A percentile compares a stretch with the other conserved stretches of the same genome.
Evolutionary conservation across 1,140 invertebrate species (phyloP).

Genomic region (Stegodyphus mimosarum): DNA sequence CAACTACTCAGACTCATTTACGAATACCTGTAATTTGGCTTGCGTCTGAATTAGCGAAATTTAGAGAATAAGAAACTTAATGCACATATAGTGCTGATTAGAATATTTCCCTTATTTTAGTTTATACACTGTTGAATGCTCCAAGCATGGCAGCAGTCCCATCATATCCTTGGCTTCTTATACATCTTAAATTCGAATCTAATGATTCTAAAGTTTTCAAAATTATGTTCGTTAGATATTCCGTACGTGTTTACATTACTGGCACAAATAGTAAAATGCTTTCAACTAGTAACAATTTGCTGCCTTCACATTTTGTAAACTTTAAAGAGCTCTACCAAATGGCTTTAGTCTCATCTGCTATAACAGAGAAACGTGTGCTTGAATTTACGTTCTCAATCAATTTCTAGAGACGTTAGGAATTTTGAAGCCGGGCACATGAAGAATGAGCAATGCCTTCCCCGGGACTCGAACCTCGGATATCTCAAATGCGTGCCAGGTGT

Average conservation of each 20-base stretch:
- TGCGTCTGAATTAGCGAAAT: too few species aligned
- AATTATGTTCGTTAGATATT: constrained; percentile 10
- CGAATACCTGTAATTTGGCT: neutral
- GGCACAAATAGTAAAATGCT: neutral
- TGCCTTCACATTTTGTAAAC: neutral
- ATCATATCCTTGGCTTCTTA: constrained; percentile 64
- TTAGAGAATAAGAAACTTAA: constrained; percentile 51
- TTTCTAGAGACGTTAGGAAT: too few species aligned
- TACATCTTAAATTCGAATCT: constrained; percentile 6
- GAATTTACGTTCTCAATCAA: neutral
- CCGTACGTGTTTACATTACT: neutral
- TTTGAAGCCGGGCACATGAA: too few species aligned
- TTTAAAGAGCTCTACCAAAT: constrained; percentile 18
- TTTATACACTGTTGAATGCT: constrained; percentile 59
- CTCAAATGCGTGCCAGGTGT: too few species aligned
- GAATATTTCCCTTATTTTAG: constrained; percentile 17
- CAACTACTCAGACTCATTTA: neutral
- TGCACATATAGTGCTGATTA: constrained; percentile 46
- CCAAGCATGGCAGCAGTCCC: constrained; percentile 63
- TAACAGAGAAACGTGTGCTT: neutral
- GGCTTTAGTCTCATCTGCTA: neutral
- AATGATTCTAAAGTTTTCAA: constrained; percentile 16
- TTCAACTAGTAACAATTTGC: constrained; percentile 10
- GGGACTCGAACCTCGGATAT: too few species aligned
- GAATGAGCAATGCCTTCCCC: too few species aligned